Evolutionary conservation across 2,888 invertebrate species (phyloP), one percentile per base, ranked within the genome.

Genomic region (Ferrisia virgata): DNA sequence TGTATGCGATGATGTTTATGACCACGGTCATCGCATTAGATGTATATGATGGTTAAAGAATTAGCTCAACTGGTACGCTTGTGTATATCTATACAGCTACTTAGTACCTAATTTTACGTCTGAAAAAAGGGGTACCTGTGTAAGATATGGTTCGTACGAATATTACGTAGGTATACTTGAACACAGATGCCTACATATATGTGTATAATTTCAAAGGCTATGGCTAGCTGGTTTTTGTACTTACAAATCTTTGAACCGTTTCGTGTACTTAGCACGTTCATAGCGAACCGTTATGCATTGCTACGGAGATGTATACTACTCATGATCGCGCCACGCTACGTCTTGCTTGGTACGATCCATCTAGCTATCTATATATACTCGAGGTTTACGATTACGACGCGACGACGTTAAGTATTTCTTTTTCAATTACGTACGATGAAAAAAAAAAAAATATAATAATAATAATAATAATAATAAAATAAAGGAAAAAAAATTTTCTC

Each of bases 171-270:
- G 9, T 40, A 2, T 40, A 40, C 13, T 11, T 2, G 2, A 9
- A 4, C 13, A 40, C 13, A 40, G 13, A 18, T 9, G 36, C 5
- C 8, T 40, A 40, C 47, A 18, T 47, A 72, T 33, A n/a, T 72
- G 33, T n/a, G 33, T 72, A 72, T 72, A 72, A 72, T 72, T 72
- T 72, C 72, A 72, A 72, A 72, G 72, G 33, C 72, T 72, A 72
- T 72, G 33, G 72, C 72, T 72, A 72, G 33, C 72, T 72, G 36
- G 72, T 72, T 72, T 72, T 72, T 33, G 33, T 72, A n/a, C n/a
- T n/a, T n/a, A 25, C 72, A 8, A 72, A 25, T 72, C 72, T 72
- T 72, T 33, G 72, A 72, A 72, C 72, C 72, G 72, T 72, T 72
- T 72, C 72, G 72, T 25, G 72, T 72, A 72, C 72, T 33, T 72